Evolutionary conservation across 2,888 invertebrate species (phyloP).

Genomic region (Biston stratarius): DNA sequence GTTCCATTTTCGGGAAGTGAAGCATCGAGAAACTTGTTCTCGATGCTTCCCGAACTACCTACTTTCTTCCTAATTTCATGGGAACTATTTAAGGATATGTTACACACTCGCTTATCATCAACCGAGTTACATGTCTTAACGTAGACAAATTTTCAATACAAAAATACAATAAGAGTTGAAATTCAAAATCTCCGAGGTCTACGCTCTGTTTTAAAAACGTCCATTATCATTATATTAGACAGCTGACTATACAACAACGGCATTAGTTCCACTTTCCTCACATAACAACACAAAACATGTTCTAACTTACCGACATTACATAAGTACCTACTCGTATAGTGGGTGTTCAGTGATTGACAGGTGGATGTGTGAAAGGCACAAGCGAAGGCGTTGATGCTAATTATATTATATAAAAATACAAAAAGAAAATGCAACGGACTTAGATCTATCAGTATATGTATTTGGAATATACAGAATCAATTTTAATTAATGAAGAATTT

Average conservation of each 20-base stretch:
- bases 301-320: slow-evolving; percentile 42
- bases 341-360: slow-evolving; percentile 62
- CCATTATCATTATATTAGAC: slow-evolving; percentile 22
- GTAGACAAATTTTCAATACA: no score
- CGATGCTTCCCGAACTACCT: no score
- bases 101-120: no score
- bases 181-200: not conserved
- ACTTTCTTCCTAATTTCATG: no score
- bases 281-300: slow-evolving; percentile 44
- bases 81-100: no score
- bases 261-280: slow-evolving; percentile 55
- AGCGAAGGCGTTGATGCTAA: slow-evolving; percentile 44
- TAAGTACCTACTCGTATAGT: slow-evolving; percentile 25
- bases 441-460: no score
- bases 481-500: no score
- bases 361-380: slow-evolving; percentile 37
- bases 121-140: no score
- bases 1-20: no score
- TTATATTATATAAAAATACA: not conserved
- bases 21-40: no score
- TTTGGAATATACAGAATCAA: no score
- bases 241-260: slow-evolving; percentile 27
- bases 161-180: not conserved
- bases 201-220: slow-evolving; percentile 1
- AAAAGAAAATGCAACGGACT: not conserved